phyloP scores from a whole-genome alignment of 2,113 vertebrate genomes.

The Microcebus murinus region DNA sequence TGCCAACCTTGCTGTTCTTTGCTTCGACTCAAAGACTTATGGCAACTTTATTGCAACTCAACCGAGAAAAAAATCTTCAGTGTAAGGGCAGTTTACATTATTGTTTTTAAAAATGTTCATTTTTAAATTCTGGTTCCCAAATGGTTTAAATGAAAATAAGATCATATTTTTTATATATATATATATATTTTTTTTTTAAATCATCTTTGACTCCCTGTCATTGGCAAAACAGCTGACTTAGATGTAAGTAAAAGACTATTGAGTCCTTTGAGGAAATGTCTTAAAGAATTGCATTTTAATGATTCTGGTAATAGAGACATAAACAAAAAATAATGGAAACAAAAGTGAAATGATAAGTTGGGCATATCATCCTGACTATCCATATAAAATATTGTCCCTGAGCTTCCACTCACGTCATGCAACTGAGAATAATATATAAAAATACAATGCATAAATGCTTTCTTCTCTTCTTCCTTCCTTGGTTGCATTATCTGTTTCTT shows the following conservation, averaged over 20 bases:
- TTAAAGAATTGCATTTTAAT: background rate
- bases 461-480: background rate
- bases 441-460: background rate
- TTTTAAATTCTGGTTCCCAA: background rate
- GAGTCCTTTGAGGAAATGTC: background rate
- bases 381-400: background rate
- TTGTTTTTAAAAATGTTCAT: background rate
- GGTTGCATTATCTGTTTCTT: background rate
- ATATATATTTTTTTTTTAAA: background rate
- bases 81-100: background rate
- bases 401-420: background rate
- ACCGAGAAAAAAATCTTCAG: background rate
- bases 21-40: background rate
- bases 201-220: background rate
- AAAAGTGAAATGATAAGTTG: background rate
- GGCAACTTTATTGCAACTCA: background rate
- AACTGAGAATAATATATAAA: background rate
- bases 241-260: background rate
- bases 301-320: background rate
- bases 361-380: background rate
- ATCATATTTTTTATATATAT: background rate
- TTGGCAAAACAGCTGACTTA: conserved; percentile 19
- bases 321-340: background rate
- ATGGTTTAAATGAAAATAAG: conserved; percentile 1
- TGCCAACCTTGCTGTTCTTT: background rate